A percentile compares a stretch with the other conserved stretches of the same genome.
Conservation (phyloP, 2,888 invertebrate genomes). For the Drosophila multiciliata region DNA sequence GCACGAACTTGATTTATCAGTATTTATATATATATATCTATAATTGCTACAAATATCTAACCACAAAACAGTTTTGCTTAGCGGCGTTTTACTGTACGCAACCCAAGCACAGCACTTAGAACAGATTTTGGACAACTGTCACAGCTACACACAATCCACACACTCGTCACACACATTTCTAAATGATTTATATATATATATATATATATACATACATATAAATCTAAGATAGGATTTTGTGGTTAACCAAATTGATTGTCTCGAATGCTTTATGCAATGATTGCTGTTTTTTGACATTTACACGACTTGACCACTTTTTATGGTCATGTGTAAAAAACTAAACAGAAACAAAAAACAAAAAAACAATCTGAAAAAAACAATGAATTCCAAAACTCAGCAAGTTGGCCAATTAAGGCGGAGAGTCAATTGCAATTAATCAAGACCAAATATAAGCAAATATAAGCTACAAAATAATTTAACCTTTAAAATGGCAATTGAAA, state of each 20-base stretch:
- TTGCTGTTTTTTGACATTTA: constrained; percentile 6
- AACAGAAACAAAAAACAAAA: neutral
- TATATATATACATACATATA: constrained; percentile 12
- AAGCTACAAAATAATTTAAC: constrained; percentile 78
- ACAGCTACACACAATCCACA: constrained; percentile 25
- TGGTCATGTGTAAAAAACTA: constrained; percentile 24
- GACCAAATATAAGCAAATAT: constrained; percentile 70
- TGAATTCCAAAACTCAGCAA: constrained; percentile 37
- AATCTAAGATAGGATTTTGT: constrained; percentile 14
- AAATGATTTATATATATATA: neutral
- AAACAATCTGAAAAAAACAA: constrained; percentile 10
- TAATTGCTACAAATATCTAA: neutral
- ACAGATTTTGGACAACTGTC: constrained; percentile 73
- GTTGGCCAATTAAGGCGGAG: constrained; percentile 64
- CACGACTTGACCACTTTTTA: constrained; percentile 38
- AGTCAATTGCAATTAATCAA: constrained; percentile 78
- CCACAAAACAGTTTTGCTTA: neutral
- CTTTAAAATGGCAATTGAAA: constrained; percentile 75
- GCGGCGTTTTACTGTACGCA: constrained; percentile 28
- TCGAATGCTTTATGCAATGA: constrained; percentile 17
- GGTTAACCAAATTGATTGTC: constrained; percentile 48
- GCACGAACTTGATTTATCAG: neutral
- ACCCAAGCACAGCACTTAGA: constrained; percentile 43
- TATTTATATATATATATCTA: neutral
- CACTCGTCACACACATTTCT: constrained; percentile 10